Evolutionary conservation across 2,888 invertebrate genomes (phyloP).

Genomic region (Icerya purchasi): DNA sequence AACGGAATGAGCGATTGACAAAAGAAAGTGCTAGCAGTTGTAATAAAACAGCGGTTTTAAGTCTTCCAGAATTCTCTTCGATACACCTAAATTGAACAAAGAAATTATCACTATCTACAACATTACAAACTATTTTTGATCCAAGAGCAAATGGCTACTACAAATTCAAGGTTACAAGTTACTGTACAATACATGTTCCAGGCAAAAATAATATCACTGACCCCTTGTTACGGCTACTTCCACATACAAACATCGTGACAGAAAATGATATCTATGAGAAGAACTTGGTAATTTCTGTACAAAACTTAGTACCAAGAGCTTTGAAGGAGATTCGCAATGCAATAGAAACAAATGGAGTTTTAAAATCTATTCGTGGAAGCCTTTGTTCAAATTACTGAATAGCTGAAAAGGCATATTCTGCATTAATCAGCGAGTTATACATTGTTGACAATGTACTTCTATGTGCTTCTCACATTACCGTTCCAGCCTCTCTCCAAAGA

Average conservation of each 20-base stretch:
- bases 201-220: slow-evolving; percentile 8
- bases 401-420: neutral
- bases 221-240: neutral
- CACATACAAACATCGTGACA: neutral
- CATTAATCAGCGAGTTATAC: neutral
- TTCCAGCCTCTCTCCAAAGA: neutral
- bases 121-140: too few relatives aligned
- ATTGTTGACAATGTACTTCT: neutral
- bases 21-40: too few relatives aligned
- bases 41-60: too few relatives aligned
- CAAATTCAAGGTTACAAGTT: too few relatives aligned
- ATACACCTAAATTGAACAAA: too few relatives aligned
- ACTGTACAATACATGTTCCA: too few relatives aligned
- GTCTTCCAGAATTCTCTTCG: too few relatives aligned
- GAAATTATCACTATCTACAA: too few relatives aligned
- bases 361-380: neutral
- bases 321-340: neutral
- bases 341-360: neutral
- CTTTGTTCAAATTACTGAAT: neutral
- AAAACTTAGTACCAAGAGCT: neutral
- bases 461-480: neutral
- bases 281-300: slow-evolving; percentile 1
- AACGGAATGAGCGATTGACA: too few relatives aligned
- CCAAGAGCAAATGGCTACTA: too few relatives aligned
- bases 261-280: neutral